These are phyloP conservation scores for Spea bombifrons DNA, from an alignment of 2,113 vertebrate genomes.

Conservation along the genomic window DNA sequence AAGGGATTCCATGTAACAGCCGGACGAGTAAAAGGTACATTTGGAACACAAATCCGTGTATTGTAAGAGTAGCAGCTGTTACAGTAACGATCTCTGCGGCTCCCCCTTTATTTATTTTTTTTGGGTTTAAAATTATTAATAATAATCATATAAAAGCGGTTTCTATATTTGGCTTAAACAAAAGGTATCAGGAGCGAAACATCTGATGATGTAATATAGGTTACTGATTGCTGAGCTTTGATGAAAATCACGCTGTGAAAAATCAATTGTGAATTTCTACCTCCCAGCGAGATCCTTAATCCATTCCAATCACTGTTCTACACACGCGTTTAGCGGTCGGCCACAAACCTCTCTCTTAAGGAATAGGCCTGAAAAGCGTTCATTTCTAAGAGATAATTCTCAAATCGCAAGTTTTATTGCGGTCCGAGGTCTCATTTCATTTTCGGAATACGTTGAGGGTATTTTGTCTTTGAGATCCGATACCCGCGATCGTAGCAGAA, in stretches of 20 bases:
- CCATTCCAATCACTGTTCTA: constrained; percentile 40
- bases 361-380: background rate
- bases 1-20: too few species aligned
- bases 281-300: constrained; percentile 60
- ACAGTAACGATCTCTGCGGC: background rate
- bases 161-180: background rate
- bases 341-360: background rate
- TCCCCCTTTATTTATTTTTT: too few species aligned
- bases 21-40: too few species aligned
- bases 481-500: too few species aligned
- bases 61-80: background rate
- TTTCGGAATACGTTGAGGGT: too few species aligned
- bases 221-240: constrained; percentile 48
- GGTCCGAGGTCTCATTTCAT: too few species aligned
- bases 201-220: constrained; percentile 16
- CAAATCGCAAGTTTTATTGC: too few species aligned
- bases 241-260: constrained; percentile 52
- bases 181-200: background rate
- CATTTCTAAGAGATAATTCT: constrained; percentile 5
- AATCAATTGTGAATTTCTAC: constrained; percentile 56
- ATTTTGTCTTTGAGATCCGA: too few species aligned
- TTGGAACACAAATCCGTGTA: background rate
- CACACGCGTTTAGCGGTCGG: background rate
- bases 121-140: too few species aligned
- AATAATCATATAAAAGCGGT: background rate